Percentiles rank a stretch among this genome's conserved stretches.
These are phyloP conservation scores for Coleophora flavipennella DNA, from an alignment of 2,888 invertebrate species.

Conservation along the genomic window DNA sequence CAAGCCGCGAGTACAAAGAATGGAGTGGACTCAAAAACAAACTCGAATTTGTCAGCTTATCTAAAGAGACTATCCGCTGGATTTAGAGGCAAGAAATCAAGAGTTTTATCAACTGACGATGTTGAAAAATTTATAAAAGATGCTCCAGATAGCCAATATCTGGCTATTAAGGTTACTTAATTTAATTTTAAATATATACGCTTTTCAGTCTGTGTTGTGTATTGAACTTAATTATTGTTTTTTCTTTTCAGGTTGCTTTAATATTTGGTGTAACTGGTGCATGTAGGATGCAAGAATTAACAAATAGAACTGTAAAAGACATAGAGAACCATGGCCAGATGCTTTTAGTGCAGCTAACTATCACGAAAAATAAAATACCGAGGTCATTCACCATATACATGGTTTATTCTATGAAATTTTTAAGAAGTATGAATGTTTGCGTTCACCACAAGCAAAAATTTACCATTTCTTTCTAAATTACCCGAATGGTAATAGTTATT, in stretches of 20 bases:
- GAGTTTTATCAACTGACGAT: slow-evolving; percentile 9
- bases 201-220: too few species aligned
- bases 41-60: slow-evolving; percentile 8
- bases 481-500: slow-evolving; percentile 13
- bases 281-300: slow-evolving; percentile 7
- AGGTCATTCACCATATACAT: too few species aligned
- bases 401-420: too few species aligned
- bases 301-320: slow-evolving; percentile 7
- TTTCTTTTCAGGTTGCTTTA: too few species aligned
- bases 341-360: slow-evolving; percentile 8
- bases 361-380: too few species aligned
- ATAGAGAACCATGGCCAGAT: too few species aligned
- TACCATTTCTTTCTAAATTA: slow-evolving; percentile 14
- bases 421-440: slow-evolving; percentile 4
- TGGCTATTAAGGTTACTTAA: slow-evolving; percentile 10
- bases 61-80: slow-evolving; percentile 11
- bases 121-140: slow-evolving; percentile 15
- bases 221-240: too few species aligned
- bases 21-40: slow-evolving; percentile 11
- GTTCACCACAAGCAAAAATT: slow-evolving; percentile 9
- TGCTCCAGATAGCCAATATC: slow-evolving; percentile 12
- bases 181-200: background rate
- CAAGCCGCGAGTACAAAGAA: too few species aligned
- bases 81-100: slow-evolving; percentile 11
- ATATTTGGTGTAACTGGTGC: slow-evolving; percentile 13